Percentiles rank a stretch among this genome's conserved stretches.
phyloP scores from a whole-genome alignment of 2,797 vertebrate genomes.

The Mallotus villosus region DNA sequence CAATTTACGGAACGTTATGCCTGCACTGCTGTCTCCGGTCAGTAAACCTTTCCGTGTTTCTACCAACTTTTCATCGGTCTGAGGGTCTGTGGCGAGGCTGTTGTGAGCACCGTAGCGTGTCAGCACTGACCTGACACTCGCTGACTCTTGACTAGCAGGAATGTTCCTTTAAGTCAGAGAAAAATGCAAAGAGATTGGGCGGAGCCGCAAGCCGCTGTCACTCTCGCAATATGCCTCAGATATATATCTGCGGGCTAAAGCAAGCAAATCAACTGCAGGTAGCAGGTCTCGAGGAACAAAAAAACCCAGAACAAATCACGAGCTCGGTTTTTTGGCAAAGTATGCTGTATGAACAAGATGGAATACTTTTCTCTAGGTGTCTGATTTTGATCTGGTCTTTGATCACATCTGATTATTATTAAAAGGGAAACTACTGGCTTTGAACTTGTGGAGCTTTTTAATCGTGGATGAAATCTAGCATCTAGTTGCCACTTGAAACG shows the following conservation, averaged over 20 bases:
- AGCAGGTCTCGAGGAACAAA: slow-evolving; percentile 14
- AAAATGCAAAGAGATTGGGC: slow-evolving; percentile 59
- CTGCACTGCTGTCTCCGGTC: neutral
- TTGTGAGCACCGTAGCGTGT: slow-evolving; percentile 26
- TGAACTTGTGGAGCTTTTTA: slow-evolving; percentile 38
- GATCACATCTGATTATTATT: slow-evolving; percentile 53
- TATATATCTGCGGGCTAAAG: slow-evolving; percentile 49
- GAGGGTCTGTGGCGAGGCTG: neutral
- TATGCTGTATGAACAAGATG: slow-evolving; percentile 10
- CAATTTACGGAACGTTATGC: too few relatives aligned
- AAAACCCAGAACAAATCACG: neutral
- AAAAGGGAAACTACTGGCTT: slow-evolving; percentile 61
- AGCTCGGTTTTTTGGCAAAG: slow-evolving; percentile 11
- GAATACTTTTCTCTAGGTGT: slow-evolving; percentile 40
- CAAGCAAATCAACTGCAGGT: slow-evolving; percentile 16
- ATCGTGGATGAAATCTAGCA: slow-evolving; percentile 41
- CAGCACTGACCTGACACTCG: slow-evolving; percentile 62
- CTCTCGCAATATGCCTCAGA: slow-evolving; percentile 47
- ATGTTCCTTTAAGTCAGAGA: slow-evolving; percentile 75
- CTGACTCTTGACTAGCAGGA: slow-evolving; percentile 62
- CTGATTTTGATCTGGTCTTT: slow-evolving; percentile 35
- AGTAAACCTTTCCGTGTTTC: neutral
- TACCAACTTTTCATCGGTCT: slow-evolving; percentile 10
- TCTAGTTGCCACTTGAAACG: slow-evolving; percentile 26
- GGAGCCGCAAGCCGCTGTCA: slow-evolving; percentile 66